Percentiles rank a stretch among this genome's conserved stretches.
Evolutionary conservation across 2,888 invertebrate species (phyloP).

Genomic region (Drosophila austrosaltans): DNA sequence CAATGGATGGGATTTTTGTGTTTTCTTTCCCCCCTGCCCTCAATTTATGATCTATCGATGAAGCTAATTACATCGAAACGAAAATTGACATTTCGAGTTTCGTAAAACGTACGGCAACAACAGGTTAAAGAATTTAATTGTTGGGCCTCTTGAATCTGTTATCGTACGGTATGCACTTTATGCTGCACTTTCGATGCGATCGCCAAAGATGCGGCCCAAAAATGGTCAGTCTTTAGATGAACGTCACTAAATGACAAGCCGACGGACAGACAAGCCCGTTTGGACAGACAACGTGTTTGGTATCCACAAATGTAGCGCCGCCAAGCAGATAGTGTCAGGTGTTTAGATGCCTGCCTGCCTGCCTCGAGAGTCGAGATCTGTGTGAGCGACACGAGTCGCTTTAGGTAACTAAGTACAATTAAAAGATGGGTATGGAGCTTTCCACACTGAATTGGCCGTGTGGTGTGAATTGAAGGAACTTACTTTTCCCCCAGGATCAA

Average conservation of each 20-base stretch:
- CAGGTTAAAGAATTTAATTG: constrained; percentile 44
- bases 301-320: constrained; percentile 64
- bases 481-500: background rate
- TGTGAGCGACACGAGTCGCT: constrained; percentile 19
- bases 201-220: constrained; percentile 65
- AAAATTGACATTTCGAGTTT: constrained; percentile 34
- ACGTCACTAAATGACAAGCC: constrained; percentile 29
- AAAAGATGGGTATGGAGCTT: background rate
- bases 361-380: constrained; percentile 18
- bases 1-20: constrained; percentile 23
- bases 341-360: constrained; percentile 61
- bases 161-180: constrained; percentile 28
- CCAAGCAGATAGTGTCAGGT: constrained; percentile 72
- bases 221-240: constrained; percentile 62
- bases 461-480: background rate
- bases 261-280: constrained; percentile 37
- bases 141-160: constrained; percentile 36
- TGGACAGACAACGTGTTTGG: constrained; percentile 16
- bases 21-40: background rate
- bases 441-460: background rate
- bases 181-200: constrained; percentile 41
- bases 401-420: constrained; percentile 12
- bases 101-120: constrained; percentile 9
- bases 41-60: constrained; percentile 27
- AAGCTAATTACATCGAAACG: constrained; percentile 34